Conservation (phyloP, 1,140 invertebrate species). For the Lordiphosa clarofinis region DNA sequence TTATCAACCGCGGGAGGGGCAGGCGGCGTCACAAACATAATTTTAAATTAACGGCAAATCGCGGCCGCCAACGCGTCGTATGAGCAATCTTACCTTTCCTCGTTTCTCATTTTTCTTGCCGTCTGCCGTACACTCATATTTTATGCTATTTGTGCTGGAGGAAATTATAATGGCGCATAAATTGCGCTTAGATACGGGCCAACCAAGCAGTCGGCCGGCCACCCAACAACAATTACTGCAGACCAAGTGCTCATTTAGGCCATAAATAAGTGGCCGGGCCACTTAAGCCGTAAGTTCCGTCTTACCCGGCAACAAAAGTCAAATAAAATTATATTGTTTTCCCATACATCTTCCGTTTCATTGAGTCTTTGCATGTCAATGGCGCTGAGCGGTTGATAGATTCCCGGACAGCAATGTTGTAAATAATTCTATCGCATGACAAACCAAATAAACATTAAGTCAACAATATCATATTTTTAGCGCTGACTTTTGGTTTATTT, state of each 20-base stretch:
- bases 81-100: constrained; percentile 38
- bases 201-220: constrained; percentile 3
- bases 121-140: constrained; percentile 28
- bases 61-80: constrained; percentile 36
- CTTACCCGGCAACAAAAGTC: constrained; percentile 40
- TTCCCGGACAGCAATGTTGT: constrained; percentile 8
- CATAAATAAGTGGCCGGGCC: constrained; percentile 38
- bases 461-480: constrained; percentile 15
- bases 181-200: constrained; percentile 37
- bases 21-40: constrained; percentile 46
- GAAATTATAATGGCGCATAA: constrained; percentile 54
- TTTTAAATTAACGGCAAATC: constrained; percentile 59
- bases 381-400: constrained; percentile 6
- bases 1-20: constrained; percentile 40
- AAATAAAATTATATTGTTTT: constrained; percentile 55
- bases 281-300: constrained; percentile 39
- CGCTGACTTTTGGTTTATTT: too few species aligned
- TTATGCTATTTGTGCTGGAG: constrained; percentile 45
- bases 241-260: constrained; percentile 48
- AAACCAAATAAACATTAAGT: constrained; percentile 15
- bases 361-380: constrained; percentile 12
- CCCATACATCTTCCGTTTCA: constrained; percentile 27
- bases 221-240: constrained; percentile 32
- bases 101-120: constrained; percentile 13
- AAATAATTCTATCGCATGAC: constrained; percentile 32